Evolutionary conservation across 2,113 vertebrate genomes (phyloP), one percentile per base, ranked within the genome.

Genomic region (Thamnophis sirtalis): DNA sequence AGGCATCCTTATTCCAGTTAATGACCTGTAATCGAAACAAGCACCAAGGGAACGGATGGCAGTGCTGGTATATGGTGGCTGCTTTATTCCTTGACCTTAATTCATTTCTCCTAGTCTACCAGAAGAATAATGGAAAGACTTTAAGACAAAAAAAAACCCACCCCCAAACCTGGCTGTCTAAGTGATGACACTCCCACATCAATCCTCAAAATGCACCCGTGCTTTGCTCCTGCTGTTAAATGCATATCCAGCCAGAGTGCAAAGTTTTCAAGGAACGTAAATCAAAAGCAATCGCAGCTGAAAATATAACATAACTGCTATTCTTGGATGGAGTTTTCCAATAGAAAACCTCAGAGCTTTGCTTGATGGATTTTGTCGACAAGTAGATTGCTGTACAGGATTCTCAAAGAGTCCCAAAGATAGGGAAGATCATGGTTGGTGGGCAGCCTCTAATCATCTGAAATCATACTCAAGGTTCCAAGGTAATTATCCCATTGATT

Each of bases 171-270:
- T 94, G 19, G 28, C 96, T 94, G 95, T 91, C 94, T 96, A 94
- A 17, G 90, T 94, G n/a, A 91, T 55, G 90, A 94, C 0, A 90
- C 95, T 96, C 96, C 97, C 91, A 97, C 92, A 97, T 98, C 97
- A 96, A 90, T 97, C 97, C 97, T 90, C 96, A 91, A 95, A 94
- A 97, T 96, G 96, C 94, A 96, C 95, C 97, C 96, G 96, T 96
- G 95, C 97, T 97, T 97, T 96, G 96, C 97, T 95, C 95, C 95
- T 95, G 94, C 96, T 96, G 96, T 97, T 97, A 22, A 80, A 53
- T 53, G 15, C 2, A 97, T 96, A 96, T 94, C 96, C 96, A 94
- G 95, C 96, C 94, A 94, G 96, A 95, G 94, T 94, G 93, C 94
- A 93, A 96, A 95, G 88, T 60, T 94, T 96, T 96, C 84, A 9